phyloP scores from a whole-genome alignment of 2,113 vertebrate genomes.

The Eonycteris spelaea region DNA sequence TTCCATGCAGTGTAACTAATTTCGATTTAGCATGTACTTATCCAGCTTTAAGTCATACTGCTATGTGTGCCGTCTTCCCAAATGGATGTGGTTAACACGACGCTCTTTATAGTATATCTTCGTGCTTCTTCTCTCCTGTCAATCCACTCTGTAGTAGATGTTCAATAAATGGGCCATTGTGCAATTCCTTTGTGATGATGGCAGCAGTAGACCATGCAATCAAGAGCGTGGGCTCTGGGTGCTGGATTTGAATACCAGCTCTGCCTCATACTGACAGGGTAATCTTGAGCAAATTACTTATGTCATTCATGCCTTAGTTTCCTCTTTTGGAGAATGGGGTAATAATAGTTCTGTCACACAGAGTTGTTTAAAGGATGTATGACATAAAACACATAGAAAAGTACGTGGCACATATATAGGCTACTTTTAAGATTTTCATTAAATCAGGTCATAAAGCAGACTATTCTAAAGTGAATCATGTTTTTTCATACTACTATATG shows the following conservation, averaged over 20 bases:
- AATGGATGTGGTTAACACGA: not conserved
- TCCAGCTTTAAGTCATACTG: not conserved
- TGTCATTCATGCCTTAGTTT: not conserved
- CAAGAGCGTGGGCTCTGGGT: accelerated
- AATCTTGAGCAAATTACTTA: not conserved
- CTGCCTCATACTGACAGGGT: not conserved
- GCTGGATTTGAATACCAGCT: not conserved
- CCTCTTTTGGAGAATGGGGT: not conserved
- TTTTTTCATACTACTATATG: not conserved
- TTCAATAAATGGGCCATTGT: not conserved
- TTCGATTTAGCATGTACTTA: not conserved
- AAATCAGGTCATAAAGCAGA: not conserved
- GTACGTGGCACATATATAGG: not conserved
- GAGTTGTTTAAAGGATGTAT: not conserved
- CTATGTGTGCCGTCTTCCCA: not conserved
- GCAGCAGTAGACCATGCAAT: accelerated
- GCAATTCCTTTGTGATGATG: not conserved
- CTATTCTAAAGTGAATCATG: not conserved
- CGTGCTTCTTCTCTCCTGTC: not conserved
- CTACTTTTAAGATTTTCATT: not conserved
- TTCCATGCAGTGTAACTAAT: not conserved
- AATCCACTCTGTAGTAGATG: not conserved
- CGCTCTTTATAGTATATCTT: not conserved
- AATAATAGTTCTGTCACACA: not conserved
- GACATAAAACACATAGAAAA: not conserved